Percentiles rank a stretch among this genome's conserved stretches.
These are phyloP conservation scores for Drosophila anomelani DNA, from an alignment of 2,888 invertebrate species.

Conservation along the genomic window DNA sequence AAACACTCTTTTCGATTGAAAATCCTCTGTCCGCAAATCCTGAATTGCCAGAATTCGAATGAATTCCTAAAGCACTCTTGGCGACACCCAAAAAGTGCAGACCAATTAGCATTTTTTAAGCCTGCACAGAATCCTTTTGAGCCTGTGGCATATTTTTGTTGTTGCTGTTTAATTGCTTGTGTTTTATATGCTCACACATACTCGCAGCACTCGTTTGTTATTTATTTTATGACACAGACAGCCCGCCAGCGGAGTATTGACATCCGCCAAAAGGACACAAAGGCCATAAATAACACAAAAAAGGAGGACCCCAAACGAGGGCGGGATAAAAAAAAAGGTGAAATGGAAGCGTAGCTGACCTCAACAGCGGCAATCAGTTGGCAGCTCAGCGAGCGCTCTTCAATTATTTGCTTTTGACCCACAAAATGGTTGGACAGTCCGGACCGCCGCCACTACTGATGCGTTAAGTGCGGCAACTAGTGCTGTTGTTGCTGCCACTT, in stretches of 20 bases:
- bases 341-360: constrained; percentile 28
- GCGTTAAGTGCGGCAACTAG: constrained; percentile 45
- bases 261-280: constrained; percentile 33
- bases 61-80: background rate
- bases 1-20: background rate
- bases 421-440: constrained; percentile 38
- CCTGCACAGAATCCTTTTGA: constrained; percentile 7
- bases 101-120: constrained; percentile 30
- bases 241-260: constrained; percentile 6
- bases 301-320: constrained; percentile 11
- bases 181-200: constrained; percentile 36
- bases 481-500: constrained; percentile 22
- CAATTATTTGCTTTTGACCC: constrained; percentile 63
- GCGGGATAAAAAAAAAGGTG: constrained; percentile 23
- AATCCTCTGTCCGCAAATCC: background rate
- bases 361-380: constrained; percentile 54
- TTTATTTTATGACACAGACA: constrained; percentile 44
- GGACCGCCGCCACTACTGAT: constrained; percentile 26
- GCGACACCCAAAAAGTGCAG: background rate
- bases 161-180: constrained; percentile 39
- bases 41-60: background rate
- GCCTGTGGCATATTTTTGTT: constrained; percentile 14
- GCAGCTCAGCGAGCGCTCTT: constrained; percentile 38
- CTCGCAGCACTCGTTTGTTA: constrained; percentile 6
- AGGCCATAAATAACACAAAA: constrained; percentile 35